A percentile compares a stretch with the other conserved stretches of the same genome.
These are phyloP conservation scores for Caenorhabditis doughertyi DNA, from an alignment of 2,888 invertebrate genomes.

Conservation along the genomic window DNA sequence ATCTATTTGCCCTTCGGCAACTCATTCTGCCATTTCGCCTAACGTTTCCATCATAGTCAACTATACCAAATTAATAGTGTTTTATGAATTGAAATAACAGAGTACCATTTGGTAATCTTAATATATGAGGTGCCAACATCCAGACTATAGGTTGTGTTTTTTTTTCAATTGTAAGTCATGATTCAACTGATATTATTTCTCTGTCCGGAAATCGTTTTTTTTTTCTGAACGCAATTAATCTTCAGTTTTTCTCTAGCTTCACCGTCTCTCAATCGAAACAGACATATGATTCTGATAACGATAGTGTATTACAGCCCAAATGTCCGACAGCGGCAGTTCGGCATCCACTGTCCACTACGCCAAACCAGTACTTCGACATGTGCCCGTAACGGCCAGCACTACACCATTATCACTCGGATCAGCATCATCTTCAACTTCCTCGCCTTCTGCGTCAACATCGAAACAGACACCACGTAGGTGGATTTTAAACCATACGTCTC, in stretches of 20 bases:
- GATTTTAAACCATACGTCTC: neutral
- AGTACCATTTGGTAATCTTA: too few relatives aligned
- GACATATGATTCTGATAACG: conserved; percentile 22
- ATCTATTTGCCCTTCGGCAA: conserved; percentile 37
- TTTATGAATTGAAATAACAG: neutral
- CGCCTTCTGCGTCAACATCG: conserved; percentile 12
- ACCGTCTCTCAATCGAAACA: conserved; percentile 4
- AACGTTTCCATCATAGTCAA: neutral
- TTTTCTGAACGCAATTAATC: neutral
- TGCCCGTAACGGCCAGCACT: conserved; percentile 21
- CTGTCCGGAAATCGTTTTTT: neutral
- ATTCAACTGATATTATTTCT: too few relatives aligned
- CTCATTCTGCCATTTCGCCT: conserved; percentile 25
- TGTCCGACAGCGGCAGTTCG: conserved; percentile 58
- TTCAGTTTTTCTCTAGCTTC: neutral
- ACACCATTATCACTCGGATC: conserved; percentile 39
- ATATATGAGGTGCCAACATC: too few relatives aligned
- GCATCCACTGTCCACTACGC: conserved; percentile 65
- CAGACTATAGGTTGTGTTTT: too few relatives aligned
- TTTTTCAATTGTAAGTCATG: too few relatives aligned
- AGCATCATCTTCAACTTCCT: conserved; percentile 7
- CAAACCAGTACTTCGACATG: conserved; percentile 58
- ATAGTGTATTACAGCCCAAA: conserved; percentile 35
- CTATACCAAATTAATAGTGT: neutral
- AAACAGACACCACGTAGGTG: conserved; percentile 47